Evolutionary conservation across 1,140 invertebrate genomes (phyloP), one percentile per base, ranked within the genome.

Genomic region (Lepidurus packardi): DNA sequence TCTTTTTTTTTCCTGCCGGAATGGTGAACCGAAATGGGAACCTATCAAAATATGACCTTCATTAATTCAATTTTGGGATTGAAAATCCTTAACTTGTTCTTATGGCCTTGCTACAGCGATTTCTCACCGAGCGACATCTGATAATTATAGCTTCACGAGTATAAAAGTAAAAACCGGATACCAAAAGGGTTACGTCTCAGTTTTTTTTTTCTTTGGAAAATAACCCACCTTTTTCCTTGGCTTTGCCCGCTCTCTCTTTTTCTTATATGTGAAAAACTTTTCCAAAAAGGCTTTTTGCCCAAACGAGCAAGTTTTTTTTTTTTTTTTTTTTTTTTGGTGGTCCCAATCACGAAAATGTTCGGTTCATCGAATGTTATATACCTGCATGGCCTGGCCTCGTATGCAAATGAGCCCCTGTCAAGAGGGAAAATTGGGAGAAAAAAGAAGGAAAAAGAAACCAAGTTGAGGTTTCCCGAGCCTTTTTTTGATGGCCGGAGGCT

Each of bases 311-410:
- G 53, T n/a, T 21, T n/a, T 65, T 65, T 47, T 65, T 13, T 65
- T n/a, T 65, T n/a, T 13, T 65, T 65, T 65, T 65, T 65, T 65
- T 65, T 47, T 47, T 16, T 2, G 1, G 7, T 65, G 53, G 53
- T 65, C 53, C 53, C 53, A 65, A 65, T 65, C 53, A 65, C n/a
- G 53, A 65, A 65, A 65, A 65, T 21, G 53, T 65, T 65, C 53
- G 21, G 53, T 65, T 65, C 53, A 65, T 65, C 53, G 53, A 16
- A 65, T 65, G 53, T 16, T 65, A 65, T 65, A 65, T 65, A 65
- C 53, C 53, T 65, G 53, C 53, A 65, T 65, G 53, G 53, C 53
- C 21, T 65, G 53, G 53, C 53, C 53, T 65, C 53, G 53, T 65
- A 65, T 65, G 53, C 53, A 65, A 65, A 65, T 65, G 53, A 65